phyloP scores from a whole-genome alignment of 2,888 invertebrate genomes.

The Cephus pygmeus region DNA sequence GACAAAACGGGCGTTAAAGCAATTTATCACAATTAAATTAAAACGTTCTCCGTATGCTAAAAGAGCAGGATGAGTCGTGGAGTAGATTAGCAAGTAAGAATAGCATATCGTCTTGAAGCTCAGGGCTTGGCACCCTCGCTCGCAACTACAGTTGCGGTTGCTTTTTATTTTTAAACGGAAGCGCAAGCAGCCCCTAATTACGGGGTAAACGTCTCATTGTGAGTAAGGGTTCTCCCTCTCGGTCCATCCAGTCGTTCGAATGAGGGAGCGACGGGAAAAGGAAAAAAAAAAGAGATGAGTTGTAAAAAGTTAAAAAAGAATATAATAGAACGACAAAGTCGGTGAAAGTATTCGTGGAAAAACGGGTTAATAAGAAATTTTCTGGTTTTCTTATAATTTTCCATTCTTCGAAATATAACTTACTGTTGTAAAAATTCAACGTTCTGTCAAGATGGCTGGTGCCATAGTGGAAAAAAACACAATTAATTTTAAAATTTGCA shows the following conservation, averaged over 20 bases:
- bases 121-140: slow-evolving; percentile 1
- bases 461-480: not conserved
- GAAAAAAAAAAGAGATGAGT: not conserved
- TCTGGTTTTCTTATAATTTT: not conserved
- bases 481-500: not conserved
- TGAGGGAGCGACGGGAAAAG: slow-evolving; percentile 2
- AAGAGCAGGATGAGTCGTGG: not conserved
- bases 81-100: slow-evolving; percentile 15
- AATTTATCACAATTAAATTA: slow-evolving; percentile 4
- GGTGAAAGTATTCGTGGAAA: slow-evolving; percentile 8
- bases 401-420: not conserved
- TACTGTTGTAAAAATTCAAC: not conserved
- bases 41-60: slow-evolving; percentile 4
- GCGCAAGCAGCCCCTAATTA: slow-evolving; percentile 22
- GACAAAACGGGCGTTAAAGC: not conserved
- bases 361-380: slow-evolving; percentile 16
- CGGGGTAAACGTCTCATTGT: slow-evolving; percentile 18
- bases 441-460: not conserved
- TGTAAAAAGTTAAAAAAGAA: slow-evolving; percentile 2
- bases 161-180: slow-evolving; percentile 17
- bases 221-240: not conserved
- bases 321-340: not conserved
- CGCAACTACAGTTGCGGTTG: not conserved
- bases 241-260: not conserved
- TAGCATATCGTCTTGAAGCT: slow-evolving; percentile 18